These are phyloP conservation scores for Lottia gigantea DNA, from an alignment of 2,888 invertebrate genomes.

Conservation along the genomic window DNA sequence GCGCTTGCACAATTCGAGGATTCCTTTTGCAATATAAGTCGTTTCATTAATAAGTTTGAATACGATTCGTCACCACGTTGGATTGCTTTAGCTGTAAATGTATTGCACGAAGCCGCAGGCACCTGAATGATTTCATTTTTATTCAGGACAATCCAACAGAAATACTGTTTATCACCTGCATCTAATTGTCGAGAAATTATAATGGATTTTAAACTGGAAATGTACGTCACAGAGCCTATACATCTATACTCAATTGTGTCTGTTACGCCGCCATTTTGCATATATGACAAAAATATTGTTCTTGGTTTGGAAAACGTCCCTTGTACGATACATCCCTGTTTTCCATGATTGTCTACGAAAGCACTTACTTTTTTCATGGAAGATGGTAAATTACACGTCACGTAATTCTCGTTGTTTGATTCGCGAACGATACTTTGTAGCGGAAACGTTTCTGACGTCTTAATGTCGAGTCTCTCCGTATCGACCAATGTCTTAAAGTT, in stretches of 20 bases:
- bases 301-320: conserved; percentile 14
- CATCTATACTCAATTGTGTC: conserved; percentile 17
- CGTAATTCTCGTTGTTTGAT: conserved; percentile 16
- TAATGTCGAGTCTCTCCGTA: conserved; percentile 25
- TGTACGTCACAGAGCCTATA: conserved; percentile 25
- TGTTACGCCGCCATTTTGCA: neutral
- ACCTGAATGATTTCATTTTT: conserved; percentile 22
- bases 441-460: conserved; percentile 25
- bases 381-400: conserved; percentile 24
- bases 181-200: conserved; percentile 20
- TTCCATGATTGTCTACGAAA: conserved; percentile 20
- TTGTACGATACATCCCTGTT: conserved; percentile 20
- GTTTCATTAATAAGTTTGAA: neutral
- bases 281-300: conserved; percentile 15
- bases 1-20: neutral
- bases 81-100: conserved; percentile 20
- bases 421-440: conserved; percentile 29
- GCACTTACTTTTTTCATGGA: conserved; percentile 15
- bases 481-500: conserved; percentile 38
- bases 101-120: conserved; percentile 22
- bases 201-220: conserved; percentile 20
- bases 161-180: conserved; percentile 14
- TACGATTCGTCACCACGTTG: conserved; percentile 12
- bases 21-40: neutral
- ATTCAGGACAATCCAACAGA: conserved; percentile 29